Percentiles rank a stretch among this genome's conserved stretches.
Evolutionary conservation across 2,888 invertebrate genomes (phyloP).

Genomic region (Volucella inanis): DNA sequence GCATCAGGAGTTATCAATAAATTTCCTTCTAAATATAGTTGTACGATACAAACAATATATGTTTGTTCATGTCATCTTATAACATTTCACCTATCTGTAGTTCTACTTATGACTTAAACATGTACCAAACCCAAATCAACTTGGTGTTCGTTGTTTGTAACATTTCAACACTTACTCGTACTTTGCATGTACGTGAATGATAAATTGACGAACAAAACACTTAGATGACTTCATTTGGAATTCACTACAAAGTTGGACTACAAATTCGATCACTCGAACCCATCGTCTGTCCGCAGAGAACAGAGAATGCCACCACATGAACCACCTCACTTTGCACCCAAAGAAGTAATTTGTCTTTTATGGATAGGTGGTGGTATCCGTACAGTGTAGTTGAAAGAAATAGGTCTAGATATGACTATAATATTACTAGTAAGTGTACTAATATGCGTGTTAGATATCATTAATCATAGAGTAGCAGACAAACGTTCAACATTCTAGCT

Average conservation of each 20-base stretch:
- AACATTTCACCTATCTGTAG: too few species aligned
- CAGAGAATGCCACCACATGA: slow-evolving; percentile 34
- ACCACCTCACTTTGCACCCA: slow-evolving; percentile 56
- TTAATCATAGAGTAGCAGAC: slow-evolving; percentile 69
- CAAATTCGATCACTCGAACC: slow-evolving; percentile 47
- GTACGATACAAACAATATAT: too few species aligned
- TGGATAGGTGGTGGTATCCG: slow-evolving; percentile 61
- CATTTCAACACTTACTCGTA: slow-evolving; percentile 31
- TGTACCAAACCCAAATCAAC: too few species aligned
- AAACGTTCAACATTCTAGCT: slow-evolving; percentile 24
- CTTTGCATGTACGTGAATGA: slow-evolving; percentile 53
- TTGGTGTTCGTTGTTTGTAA: neutral
- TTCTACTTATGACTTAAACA: too few species aligned
- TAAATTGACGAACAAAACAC: slow-evolving; percentile 63
- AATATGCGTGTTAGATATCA: slow-evolving; percentile 74
- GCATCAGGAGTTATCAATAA: too few species aligned
- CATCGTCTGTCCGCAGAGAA: slow-evolving; percentile 1
- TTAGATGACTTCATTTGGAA: slow-evolving; percentile 65
- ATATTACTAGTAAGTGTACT: slow-evolving; percentile 17
- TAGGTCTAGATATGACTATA: slow-evolving; percentile 3
- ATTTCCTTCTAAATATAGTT: too few species aligned
- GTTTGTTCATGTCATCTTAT: too few species aligned
- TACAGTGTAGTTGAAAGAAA: too few species aligned
- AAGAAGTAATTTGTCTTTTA: slow-evolving; percentile 74
- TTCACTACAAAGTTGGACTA: slow-evolving; percentile 62